Percentiles rank a stretch among this genome's conserved stretches.
Conservation (phyloP, 2,888 invertebrate species). For the Protophormia terraenovae region DNA sequence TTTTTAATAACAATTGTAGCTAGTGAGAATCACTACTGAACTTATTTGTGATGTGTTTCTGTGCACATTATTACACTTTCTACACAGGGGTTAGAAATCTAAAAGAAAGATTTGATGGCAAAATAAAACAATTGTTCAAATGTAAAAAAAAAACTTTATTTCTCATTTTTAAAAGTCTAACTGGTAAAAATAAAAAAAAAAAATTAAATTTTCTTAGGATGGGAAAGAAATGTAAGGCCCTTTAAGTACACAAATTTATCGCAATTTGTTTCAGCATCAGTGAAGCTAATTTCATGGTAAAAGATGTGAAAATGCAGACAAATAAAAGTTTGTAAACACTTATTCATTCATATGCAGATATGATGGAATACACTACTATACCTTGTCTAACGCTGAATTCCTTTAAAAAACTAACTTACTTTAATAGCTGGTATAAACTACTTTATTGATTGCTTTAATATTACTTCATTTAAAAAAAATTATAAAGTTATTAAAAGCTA, state of each 20-base stretch:
- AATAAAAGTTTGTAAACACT: neutral
- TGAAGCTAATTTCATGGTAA: conserved; percentile 63
- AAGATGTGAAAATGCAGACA: neutral
- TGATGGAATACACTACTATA: neutral
- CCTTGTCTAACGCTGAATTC: neutral
- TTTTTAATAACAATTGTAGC: neutral
- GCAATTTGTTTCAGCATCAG: conserved; percentile 68
- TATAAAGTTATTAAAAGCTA: too few relatives aligned
- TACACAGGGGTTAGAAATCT: neutral
- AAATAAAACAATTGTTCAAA: neutral
- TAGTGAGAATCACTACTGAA: conserved; percentile 1
- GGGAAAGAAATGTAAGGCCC: neutral
- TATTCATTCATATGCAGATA: neutral
- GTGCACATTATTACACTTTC: conserved; percentile 22
- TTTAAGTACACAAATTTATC: conserved; percentile 61
- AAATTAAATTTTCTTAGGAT: neutral
- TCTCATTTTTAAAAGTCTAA: conserved; percentile 19
- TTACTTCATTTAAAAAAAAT: too few relatives aligned
- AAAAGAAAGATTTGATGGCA: neutral
- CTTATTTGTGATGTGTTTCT: conserved; percentile 14
- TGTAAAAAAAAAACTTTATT: conserved; percentile 57
- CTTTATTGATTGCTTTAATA: too few relatives aligned
- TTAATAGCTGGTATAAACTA: too few relatives aligned
- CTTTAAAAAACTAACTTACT: too few relatives aligned
- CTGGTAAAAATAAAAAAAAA: neutral